phyloP scores from a whole-genome alignment of 2,797 vertebrate genomes.

The Acrossocheilus wenchowensis region DNA sequence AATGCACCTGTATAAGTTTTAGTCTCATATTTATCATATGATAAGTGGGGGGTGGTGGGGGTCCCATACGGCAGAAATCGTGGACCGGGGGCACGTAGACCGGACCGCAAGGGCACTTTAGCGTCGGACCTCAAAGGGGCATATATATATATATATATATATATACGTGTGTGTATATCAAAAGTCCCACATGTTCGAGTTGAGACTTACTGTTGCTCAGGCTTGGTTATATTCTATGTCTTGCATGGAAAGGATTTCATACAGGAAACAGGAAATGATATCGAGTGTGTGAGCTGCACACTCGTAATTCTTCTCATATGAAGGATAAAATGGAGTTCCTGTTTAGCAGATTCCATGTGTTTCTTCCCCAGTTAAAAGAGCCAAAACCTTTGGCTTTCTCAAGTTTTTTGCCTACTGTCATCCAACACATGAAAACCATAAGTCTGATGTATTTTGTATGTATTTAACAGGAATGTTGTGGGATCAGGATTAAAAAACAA shows the following conservation, averaged over 20 bases:
- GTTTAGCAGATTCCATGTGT: constrained; percentile 33
- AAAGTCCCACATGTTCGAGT: neutral
- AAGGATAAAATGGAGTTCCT: constrained; percentile 53
- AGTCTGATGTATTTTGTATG: neutral
- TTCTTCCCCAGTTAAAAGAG: neutral
- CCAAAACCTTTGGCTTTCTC: neutral
- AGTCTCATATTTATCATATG: too few relatives aligned
- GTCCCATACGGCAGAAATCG: too few relatives aligned
- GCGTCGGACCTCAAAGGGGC: too few relatives aligned
- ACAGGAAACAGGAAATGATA: constrained; percentile 71
- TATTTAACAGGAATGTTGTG: neutral
- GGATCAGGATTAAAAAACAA: neutral
- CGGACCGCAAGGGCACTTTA: too few relatives aligned
- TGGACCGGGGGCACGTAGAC: too few relatives aligned
- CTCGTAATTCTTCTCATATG: constrained; percentile 68
- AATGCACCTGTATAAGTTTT: too few relatives aligned
- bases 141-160: too few relatives aligned
- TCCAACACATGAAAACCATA: neutral
- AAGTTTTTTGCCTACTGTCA: neutral
- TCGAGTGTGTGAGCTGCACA: constrained; percentile 59
- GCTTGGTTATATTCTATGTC: constrained; percentile 5
- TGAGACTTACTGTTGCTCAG: neutral
- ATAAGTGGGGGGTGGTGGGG: too few relatives aligned
- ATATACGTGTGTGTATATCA: neutral
- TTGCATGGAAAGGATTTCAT: constrained; percentile 48